Percentiles rank a stretch among this genome's conserved stretches.
Evolutionary conservation across 1,140 invertebrate species (phyloP).

Genomic region (Drosophila serrata): DNA sequence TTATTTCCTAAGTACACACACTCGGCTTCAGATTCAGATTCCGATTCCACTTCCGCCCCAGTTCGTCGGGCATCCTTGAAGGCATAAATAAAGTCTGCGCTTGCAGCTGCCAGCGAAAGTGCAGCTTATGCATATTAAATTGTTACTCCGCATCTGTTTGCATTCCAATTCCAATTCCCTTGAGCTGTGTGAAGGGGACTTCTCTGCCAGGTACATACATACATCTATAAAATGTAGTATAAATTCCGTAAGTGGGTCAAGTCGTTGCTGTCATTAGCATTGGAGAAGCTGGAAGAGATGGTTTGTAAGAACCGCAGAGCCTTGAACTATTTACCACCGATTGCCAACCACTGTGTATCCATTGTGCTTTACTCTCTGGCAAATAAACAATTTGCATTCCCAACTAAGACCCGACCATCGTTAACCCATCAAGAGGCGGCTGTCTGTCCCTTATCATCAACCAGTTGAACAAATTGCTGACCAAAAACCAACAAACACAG

Average conservation of each 20-base stretch:
- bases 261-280: slow-evolving; percentile 56
- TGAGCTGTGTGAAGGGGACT: neutral
- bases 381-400: slow-evolving; percentile 82
- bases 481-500: slow-evolving; percentile 59
- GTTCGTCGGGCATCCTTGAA: slow-evolving; percentile 26
- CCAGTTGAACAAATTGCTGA: slow-evolving; percentile 72
- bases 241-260: slow-evolving; percentile 56
- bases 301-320: slow-evolving; percentile 9
- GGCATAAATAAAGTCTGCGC: slow-evolving; percentile 13
- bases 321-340: slow-evolving; percentile 39
- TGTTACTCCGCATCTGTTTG: slow-evolving; percentile 48
- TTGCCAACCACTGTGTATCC: slow-evolving; percentile 54
- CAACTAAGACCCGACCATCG: slow-evolving; percentile 60
- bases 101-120: slow-evolving; percentile 38
- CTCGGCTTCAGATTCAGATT: slow-evolving; percentile 1
- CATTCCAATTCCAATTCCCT: slow-evolving; percentile 29
- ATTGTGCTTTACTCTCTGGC: slow-evolving; percentile 41
- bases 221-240: neutral
- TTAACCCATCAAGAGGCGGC: slow-evolving; percentile 38
- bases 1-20: slow-evolving; percentile 26
- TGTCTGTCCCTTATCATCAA: slow-evolving; percentile 45
- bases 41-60: slow-evolving; percentile 20
- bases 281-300: slow-evolving; percentile 2
- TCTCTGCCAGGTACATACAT: neutral
- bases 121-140: slow-evolving; percentile 55